Conservation (phyloP, 2,113 vertebrate genomes). For the Erinaceus europaeus region DNA sequence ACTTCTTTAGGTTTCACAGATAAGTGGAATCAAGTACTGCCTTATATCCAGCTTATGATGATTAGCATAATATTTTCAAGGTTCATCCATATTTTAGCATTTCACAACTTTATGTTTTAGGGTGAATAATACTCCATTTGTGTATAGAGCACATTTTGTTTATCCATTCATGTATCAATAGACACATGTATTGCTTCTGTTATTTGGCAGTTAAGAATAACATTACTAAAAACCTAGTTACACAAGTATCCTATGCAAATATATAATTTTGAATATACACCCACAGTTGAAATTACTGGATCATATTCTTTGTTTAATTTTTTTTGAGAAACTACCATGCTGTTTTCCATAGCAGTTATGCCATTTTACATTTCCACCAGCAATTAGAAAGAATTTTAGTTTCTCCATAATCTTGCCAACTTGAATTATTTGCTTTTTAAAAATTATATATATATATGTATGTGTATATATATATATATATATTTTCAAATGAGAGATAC, state of each 20-base stretch:
- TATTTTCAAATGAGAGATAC: no score
- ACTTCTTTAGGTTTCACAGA: not conserved
- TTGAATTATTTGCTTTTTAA: not conserved
- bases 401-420: not conserved
- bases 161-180: not conserved
- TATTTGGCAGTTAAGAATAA: conserved; percentile 37
- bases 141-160: not conserved
- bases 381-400: conserved; percentile 27
- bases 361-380: conserved; percentile 31
- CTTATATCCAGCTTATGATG: conserved; percentile 45
- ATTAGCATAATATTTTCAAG: conserved; percentile 28
- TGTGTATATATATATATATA: no score
- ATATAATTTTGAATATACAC: conserved; percentile 23
- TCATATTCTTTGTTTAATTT: conserved; percentile 23
- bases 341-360: not conserved
- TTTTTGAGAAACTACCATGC: conserved; percentile 28
- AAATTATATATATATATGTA: no score
- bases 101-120: conserved; percentile 46
- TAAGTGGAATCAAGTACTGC: conserved; percentile 28
- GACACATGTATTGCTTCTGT: conserved; percentile 16
- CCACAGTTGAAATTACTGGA: conserved; percentile 39
- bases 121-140: conserved; percentile 42
- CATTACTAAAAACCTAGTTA: not conserved
- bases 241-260: conserved; percentile 44
- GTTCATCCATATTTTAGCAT: not conserved